A percentile compares a stretch with the other conserved stretches of the same genome.
Conservation (phyloP, 2,797 vertebrate species). For the Alauda arvensis region DNA sequence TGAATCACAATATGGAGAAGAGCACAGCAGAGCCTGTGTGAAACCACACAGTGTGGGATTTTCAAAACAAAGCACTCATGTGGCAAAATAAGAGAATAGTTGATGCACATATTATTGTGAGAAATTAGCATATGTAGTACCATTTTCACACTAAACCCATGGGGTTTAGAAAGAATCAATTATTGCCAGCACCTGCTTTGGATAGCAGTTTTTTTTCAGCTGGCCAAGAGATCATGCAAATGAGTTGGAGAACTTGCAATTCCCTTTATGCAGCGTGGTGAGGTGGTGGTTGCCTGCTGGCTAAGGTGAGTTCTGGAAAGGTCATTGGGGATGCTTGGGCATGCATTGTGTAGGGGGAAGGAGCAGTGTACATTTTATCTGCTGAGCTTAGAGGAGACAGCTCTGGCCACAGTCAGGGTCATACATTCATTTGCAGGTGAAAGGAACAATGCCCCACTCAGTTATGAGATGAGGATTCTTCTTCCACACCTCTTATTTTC, state of each 20-base stretch:
- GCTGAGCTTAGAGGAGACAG: background rate
- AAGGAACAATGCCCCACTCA: background rate
- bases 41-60: slow-evolving; percentile 28
- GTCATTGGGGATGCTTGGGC: background rate
- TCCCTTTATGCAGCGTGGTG: background rate
- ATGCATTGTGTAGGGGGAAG: rapidly evolving
- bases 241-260: background rate
- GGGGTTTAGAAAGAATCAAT: slow-evolving; percentile 29
- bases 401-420: background rate
- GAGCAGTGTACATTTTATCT: background rate
- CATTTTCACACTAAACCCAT: slow-evolving; percentile 15
- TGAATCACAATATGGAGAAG: background rate
- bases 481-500: background rate
- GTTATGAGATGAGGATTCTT: background rate
- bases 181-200: slow-evolving; percentile 53
- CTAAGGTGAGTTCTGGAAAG: background rate
- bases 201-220: slow-evolving; percentile 16
- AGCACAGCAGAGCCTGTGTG: background rate
- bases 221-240: slow-evolving; percentile 7
- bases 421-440: background rate
- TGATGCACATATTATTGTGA: slow-evolving; percentile 22
- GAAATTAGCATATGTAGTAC: slow-evolving; percentile 55
- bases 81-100: slow-evolving; percentile 47
- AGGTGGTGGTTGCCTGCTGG: background rate
- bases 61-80: slow-evolving; percentile 47